Evolutionary conservation across 2,797 vertebrate species (phyloP).

Genomic region (Myripristis murdjan): DNA sequence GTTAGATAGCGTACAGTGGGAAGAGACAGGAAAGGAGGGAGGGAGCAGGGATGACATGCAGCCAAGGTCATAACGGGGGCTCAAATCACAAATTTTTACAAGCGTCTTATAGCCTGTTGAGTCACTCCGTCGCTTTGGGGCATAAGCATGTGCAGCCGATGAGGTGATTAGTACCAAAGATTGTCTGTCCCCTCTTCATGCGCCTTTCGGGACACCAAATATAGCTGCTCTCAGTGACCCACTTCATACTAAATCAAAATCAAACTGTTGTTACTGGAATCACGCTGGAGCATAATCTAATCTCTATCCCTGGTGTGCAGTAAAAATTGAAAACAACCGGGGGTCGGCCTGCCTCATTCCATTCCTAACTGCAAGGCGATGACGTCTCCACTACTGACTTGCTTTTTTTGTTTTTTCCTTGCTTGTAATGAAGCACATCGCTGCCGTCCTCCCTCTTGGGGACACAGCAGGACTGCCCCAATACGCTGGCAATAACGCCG

Average conservation of each 20-base stretch:
- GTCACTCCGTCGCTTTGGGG: no score
- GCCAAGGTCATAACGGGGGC: conserved; percentile 14
- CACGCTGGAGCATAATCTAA: conserved; percentile 63
- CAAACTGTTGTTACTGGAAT: conserved; percentile 62
- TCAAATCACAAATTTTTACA: conserved; percentile 12
- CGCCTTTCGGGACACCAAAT: conserved; percentile 17
- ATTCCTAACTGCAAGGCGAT: conserved; percentile 25
- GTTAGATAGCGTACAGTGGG: conserved; percentile 21
- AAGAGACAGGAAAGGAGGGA: conserved; percentile 5
- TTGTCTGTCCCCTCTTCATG: conserved; percentile 14
- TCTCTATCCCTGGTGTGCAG: conserved; percentile 18
- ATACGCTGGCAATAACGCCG: conserved; percentile 40
- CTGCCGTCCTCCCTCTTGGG: conserved; percentile 37
- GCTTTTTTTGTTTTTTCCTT: conserved; percentile 10
- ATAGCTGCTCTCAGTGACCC: conserved; percentile 3
- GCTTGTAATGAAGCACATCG: conserved; percentile 26
- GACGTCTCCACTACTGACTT: conserved; percentile 29
- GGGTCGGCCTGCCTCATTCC: neutral
- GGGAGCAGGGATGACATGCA: conserved; percentile 12
- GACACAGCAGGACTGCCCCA: conserved; percentile 47
- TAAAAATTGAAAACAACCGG: conserved; percentile 25
- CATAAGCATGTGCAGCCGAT: no score
- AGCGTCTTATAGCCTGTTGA: neutral
- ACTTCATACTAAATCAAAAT: conserved; percentile 42
- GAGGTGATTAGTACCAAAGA: neutral